phyloP scores from a whole-genome alignment of 1,140 invertebrate genomes.

The Atta colombica region DNA sequence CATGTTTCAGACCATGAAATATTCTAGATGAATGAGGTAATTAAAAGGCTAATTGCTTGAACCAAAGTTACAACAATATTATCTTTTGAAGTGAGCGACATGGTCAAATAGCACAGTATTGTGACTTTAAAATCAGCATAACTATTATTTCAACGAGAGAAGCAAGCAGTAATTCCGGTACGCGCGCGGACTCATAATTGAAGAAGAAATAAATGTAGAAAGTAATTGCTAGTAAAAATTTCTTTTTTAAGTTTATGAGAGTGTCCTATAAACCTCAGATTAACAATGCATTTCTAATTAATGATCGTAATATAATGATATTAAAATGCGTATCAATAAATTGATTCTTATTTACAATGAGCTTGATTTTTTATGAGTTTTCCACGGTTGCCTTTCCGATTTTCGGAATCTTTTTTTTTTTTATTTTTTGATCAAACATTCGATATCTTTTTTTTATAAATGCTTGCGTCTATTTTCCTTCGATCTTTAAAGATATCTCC shows the following conservation, averaged over 20 bases:
- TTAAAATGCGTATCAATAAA: not conserved
- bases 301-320: not conserved
- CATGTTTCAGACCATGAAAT: not conserved
- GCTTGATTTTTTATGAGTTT: not conserved
- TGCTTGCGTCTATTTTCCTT: no score
- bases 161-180: not conserved
- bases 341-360: not conserved
- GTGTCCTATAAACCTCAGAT: not conserved
- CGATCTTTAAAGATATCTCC: no score
- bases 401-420: no score
- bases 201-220: not conserved
- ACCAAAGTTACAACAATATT: slow-evolving; percentile 1
- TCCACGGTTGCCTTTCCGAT: no score
- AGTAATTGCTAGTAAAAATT: not conserved
- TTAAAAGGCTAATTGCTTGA: slow-evolving; percentile 23
- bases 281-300: not conserved
- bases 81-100: not conserved
- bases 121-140: not conserved
- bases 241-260: not conserved
- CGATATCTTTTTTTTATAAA: no score
- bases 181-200: not conserved
- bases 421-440: no score
- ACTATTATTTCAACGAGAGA: slow-evolving; percentile 11
- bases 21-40: slow-evolving; percentile 26
- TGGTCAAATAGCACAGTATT: not conserved